These are phyloP conservation scores for Tricholaema leucomelas DNA, from an alignment of 2,113 vertebrate species.

Conservation along the genomic window DNA sequence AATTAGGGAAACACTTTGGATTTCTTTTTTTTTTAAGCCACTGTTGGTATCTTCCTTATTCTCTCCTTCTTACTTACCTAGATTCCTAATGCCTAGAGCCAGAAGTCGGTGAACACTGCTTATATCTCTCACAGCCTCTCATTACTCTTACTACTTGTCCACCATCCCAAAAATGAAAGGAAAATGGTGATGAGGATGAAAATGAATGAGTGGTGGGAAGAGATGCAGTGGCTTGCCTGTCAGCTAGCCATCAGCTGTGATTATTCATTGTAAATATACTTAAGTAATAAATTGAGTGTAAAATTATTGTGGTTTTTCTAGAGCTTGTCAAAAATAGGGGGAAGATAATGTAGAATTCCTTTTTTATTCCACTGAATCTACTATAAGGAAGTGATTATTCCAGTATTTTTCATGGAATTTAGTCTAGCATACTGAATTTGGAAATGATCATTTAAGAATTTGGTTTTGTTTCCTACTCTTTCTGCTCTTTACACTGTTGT, in stretches of 20 bases:
- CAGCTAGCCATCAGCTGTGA: not conserved
- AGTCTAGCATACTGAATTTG: not conserved
- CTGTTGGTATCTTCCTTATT: not conserved
- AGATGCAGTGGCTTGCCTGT: not conserved
- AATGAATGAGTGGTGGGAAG: not conserved
- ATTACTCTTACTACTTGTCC: not conserved
- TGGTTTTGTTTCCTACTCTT: not conserved
- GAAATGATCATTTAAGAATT: not conserved
- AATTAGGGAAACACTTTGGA: not conserved
- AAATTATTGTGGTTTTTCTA: conserved; percentile 18
- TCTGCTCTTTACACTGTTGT: not conserved
- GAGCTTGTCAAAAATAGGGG: not conserved
- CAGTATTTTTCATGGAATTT: not conserved
- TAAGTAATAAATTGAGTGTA: conserved; percentile 10
- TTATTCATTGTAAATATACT: not conserved
- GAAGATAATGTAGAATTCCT: not conserved
- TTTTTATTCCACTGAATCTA: not conserved
- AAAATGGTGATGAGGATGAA: not conserved
- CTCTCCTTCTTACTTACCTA: not conserved
- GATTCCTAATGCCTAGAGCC: not conserved
- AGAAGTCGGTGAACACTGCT: not conserved
- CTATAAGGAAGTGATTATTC: not conserved
- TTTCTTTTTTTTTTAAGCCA: not conserved
- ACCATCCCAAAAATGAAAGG: not conserved
- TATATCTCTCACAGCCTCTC: not conserved